Evolutionary conservation across 2,888 invertebrate species (phyloP).

Genomic region (Chymomyza caudatula): DNA sequence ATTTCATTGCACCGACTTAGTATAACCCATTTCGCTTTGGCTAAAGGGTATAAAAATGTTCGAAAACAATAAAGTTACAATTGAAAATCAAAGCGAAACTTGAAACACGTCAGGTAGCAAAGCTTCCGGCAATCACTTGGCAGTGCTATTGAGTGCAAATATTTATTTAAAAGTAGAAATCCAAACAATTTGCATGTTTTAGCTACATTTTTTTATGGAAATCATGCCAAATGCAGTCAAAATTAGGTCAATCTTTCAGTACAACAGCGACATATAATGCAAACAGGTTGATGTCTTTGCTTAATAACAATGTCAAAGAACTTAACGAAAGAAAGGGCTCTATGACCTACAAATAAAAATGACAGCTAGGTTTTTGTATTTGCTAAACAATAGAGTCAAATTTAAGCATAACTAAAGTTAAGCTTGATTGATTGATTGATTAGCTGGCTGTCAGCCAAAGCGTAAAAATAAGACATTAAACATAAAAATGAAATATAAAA

Average conservation of each 20-base stretch:
- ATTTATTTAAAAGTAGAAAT: neutral
- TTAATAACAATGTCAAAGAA: too few species aligned
- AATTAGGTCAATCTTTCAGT: neutral
- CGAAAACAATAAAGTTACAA: neutral
- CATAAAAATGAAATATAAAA: constrained; percentile 12
- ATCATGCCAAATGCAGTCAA: neutral
- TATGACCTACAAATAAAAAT: neutral
- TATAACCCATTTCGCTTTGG: too few species aligned
- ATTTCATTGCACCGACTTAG: too few species aligned
- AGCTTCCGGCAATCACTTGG: neutral
- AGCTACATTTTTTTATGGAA: neutral
- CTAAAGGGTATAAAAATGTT: too few species aligned
- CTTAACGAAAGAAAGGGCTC: neutral
- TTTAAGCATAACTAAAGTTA: neutral
- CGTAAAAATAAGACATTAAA: constrained; percentile 27
- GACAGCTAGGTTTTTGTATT: neutral
- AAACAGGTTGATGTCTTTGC: too few species aligned
- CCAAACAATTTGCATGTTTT: neutral
- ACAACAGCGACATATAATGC: too few species aligned
- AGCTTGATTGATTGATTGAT: neutral
- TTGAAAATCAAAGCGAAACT: neutral
- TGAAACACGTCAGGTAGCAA: neutral
- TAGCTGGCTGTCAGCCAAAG: neutral
- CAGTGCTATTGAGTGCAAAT: neutral
- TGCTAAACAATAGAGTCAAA: neutral